A percentile compares a stretch with the other conserved stretches of the same genome.
Evolutionary conservation across 1,140 invertebrate species (phyloP).

Genomic region (Caenorhabditis latens): DNA sequence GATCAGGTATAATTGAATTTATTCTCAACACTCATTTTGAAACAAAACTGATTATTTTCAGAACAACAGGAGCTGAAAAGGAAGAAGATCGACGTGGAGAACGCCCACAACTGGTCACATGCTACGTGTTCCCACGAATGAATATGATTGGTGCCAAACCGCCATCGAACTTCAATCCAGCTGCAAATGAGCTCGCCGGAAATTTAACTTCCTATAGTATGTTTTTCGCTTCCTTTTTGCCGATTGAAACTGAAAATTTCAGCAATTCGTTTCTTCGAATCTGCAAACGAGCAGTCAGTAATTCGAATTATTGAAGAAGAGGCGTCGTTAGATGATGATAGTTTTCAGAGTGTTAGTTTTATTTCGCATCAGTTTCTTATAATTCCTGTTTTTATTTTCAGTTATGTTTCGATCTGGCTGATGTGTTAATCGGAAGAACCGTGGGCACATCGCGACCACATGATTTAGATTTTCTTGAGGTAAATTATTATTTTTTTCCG

Average conservation of each 20-base stretch:
- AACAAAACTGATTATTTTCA: background rate
- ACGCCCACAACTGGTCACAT: slow-evolving; percentile 71
- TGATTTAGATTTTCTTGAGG: slow-evolving; percentile 30
- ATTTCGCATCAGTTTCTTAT: background rate
- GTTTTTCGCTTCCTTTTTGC: background rate
- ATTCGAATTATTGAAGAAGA: slow-evolving; percentile 73
- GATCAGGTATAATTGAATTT: slow-evolving; percentile 17
- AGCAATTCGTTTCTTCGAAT: slow-evolving; percentile 71
- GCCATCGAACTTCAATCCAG: slow-evolving; percentile 74
- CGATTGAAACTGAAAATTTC: slow-evolving; percentile 46
- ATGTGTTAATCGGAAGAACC: slow-evolving; percentile 57
- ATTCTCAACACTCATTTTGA: background rate
- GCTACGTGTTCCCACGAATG: slow-evolving; percentile 75
- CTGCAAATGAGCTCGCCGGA: slow-evolving; percentile 74
- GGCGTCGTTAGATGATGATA: slow-evolving; percentile 67
- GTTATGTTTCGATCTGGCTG: slow-evolving; percentile 65
- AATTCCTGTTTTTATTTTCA: slow-evolving; percentile 55
- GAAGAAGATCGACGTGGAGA: slow-evolving; percentile 65
- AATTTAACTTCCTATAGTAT: slow-evolving; percentile 76
- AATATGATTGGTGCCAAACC: slow-evolving; percentile 73
- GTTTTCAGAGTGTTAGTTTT: slow-evolving; percentile 66
- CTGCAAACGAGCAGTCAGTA: slow-evolving; percentile 66
- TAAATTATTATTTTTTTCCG: background rate
- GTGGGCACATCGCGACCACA: slow-evolving; percentile 53
- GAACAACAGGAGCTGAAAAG: slow-evolving; percentile 62